Conservation (phyloP, 2,888 invertebrate species). For the Alloplasta piceator region DNA sequence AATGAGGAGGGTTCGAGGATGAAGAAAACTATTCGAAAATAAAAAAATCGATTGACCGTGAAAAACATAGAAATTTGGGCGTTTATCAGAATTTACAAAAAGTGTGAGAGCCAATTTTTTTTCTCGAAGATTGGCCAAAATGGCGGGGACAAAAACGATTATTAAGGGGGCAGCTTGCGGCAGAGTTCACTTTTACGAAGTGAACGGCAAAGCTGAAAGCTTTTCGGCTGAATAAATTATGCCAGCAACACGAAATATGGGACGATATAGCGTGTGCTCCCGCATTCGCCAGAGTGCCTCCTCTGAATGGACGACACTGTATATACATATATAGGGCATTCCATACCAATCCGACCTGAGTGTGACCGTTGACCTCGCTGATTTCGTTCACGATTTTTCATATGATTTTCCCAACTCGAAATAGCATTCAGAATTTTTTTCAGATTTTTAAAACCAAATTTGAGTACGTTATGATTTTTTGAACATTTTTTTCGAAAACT, state of each 20-base stretch:
- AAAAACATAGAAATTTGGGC: neutral
- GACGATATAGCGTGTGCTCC: slow-evolving; percentile 41
- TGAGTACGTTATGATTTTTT: too few species aligned
- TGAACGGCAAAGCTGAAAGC: slow-evolving; percentile 68
- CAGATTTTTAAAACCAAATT: too few species aligned
- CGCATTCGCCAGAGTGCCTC: slow-evolving; percentile 54
- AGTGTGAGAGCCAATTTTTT: slow-evolving; percentile 20
- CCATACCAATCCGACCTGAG: too few species aligned
- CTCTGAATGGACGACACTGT: slow-evolving; percentile 51
- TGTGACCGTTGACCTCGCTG: too few species aligned
- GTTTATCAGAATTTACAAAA: neutral
- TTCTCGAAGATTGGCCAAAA: slow-evolving; percentile 42
- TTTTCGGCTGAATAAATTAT: slow-evolving; percentile 72
- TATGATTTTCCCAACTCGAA: too few species aligned
- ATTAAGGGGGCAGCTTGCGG: neutral
- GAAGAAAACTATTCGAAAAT: neutral
- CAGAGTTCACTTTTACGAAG: slow-evolving; percentile 70
- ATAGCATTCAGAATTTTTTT: too few species aligned
- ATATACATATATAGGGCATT: too few species aligned
- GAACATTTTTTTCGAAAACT: too few species aligned
- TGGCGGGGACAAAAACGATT: slow-evolving; percentile 43
- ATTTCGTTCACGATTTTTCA: too few species aligned
- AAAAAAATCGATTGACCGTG: neutral
- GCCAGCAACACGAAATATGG: slow-evolving; percentile 62
- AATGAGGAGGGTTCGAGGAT: neutral